phyloP scores from a whole-genome alignment of 2,797 vertebrate species.

The Apogon talboti region DNA sequence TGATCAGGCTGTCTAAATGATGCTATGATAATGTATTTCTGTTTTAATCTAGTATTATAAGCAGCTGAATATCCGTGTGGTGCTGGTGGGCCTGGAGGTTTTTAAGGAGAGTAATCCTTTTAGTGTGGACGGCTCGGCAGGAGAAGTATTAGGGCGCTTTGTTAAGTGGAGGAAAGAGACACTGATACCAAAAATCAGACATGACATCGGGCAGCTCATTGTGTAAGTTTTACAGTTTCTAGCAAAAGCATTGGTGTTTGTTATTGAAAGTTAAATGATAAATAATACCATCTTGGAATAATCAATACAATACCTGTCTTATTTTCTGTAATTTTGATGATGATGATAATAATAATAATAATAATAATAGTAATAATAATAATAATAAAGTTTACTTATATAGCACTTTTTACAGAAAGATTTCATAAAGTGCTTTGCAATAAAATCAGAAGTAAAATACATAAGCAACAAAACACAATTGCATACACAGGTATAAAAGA shows the following conservation, averaged over 20 bases:
- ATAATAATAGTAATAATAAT: no score
- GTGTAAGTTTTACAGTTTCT: slow-evolving; percentile 79
- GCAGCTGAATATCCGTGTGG: slow-evolving; percentile 87
- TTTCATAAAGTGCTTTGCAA: no score
- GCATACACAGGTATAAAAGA: no score
- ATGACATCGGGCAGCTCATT: slow-evolving; percentile 88
- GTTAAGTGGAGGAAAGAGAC: slow-evolving; percentile 83
- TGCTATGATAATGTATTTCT: not conserved
- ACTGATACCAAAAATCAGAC: slow-evolving; percentile 73
- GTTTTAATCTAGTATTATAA: slow-evolving; percentile 76
- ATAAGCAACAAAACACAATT: no score
- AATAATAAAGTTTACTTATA: no score
- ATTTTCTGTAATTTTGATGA: no score
- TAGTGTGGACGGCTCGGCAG: slow-evolving; percentile 73
- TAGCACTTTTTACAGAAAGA: no score
- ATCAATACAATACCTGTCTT: not conserved
- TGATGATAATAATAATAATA: no score
- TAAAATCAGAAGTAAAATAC: no score
- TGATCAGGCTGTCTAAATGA: not conserved
- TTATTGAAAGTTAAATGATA: not conserved
- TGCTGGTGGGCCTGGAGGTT: slow-evolving; percentile 86
- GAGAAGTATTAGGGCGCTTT: slow-evolving; percentile 83
- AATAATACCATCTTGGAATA: no score
- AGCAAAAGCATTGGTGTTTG: not conserved
- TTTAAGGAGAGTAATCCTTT: slow-evolving; percentile 85